Evolutionary conservation across 2,797 vertebrate species (phyloP).

Genomic region (Leucoraja ocellata): DNA sequence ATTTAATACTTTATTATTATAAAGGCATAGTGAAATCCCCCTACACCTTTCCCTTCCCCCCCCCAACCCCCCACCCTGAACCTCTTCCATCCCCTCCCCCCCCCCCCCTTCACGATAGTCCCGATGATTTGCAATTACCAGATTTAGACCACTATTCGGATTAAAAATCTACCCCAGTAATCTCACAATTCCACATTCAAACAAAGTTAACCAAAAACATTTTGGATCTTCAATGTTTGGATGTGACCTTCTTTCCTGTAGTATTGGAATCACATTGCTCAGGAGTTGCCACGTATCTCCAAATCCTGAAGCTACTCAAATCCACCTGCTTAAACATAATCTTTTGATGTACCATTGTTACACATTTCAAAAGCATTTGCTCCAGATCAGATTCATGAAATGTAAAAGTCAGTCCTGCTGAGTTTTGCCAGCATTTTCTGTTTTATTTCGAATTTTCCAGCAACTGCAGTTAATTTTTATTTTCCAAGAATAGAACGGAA

Average conservation of each 20-base stretch:
- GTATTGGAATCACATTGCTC: not conserved
- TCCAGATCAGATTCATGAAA: not conserved
- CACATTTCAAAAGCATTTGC: not conserved
- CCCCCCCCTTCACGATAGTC: too few species aligned
- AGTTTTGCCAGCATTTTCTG: too few species aligned
- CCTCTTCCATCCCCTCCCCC: too few species aligned
- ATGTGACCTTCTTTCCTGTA: not conserved
- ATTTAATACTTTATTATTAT: too few species aligned
- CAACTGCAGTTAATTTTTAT: too few species aligned
- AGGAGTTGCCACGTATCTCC: not conserved
- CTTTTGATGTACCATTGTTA: not conserved
- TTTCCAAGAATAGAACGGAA: too few species aligned
- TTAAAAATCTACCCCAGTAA: not conserved
- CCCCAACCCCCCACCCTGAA: too few species aligned
- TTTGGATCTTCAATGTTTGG: not conserved
- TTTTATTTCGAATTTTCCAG: too few species aligned
- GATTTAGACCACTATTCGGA: not conserved
- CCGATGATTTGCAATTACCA: too few species aligned
- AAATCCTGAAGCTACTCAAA: not conserved
- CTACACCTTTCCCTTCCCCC: too few species aligned
- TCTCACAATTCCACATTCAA: not conserved
- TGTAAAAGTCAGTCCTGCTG: not conserved
- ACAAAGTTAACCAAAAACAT: not conserved
- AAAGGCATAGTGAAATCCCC: too few species aligned
- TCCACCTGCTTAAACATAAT: not conserved